phyloP scores from a whole-genome alignment of 37 sponge, comb jelly and placozoan species.

The Aplysina aerophoba region DNA sequence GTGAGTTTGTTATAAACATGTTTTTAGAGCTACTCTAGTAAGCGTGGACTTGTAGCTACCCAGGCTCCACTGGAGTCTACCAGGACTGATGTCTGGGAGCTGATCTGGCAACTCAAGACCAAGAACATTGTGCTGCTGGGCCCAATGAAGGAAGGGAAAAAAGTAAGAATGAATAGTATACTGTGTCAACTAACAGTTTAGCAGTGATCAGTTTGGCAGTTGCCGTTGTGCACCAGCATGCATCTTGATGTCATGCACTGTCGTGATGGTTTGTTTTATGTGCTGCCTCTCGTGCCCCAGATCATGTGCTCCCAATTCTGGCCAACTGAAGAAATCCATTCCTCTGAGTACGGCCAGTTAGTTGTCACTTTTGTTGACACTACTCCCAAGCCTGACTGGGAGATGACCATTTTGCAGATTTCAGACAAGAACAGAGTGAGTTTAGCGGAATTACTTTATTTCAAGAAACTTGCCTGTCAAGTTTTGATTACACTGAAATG shows the following conservation, averaged over 20 bases:
- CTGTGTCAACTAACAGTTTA: too few species aligned
- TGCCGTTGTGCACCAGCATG: too few species aligned
- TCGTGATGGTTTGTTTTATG: too few species aligned
- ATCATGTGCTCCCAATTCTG: background rate
- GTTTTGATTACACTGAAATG: too few species aligned
- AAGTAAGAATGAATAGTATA: background rate
- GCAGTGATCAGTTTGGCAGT: too few species aligned
- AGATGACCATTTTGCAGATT: background rate
- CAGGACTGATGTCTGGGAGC: constrained; percentile 26
- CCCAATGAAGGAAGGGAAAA: background rate
- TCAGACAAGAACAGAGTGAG: background rate
- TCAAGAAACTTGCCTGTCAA: too few species aligned
- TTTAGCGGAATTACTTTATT: too few species aligned
- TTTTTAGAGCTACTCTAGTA: background rate
- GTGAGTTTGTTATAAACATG: too few species aligned
- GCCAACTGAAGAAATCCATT: background rate
- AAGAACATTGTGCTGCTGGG: background rate
- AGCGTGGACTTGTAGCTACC: background rate
- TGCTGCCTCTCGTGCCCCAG: background rate
- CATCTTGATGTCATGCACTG: too few species aligned
- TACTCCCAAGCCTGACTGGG: background rate
- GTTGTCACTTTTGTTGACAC: background rate
- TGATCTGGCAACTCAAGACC: constrained; percentile 11
- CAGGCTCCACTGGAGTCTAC: constrained; percentile 17
- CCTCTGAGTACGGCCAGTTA: background rate